phyloP scores from a whole-genome alignment of 1,140 invertebrate species.

The Heliconius hermathena region DNA sequence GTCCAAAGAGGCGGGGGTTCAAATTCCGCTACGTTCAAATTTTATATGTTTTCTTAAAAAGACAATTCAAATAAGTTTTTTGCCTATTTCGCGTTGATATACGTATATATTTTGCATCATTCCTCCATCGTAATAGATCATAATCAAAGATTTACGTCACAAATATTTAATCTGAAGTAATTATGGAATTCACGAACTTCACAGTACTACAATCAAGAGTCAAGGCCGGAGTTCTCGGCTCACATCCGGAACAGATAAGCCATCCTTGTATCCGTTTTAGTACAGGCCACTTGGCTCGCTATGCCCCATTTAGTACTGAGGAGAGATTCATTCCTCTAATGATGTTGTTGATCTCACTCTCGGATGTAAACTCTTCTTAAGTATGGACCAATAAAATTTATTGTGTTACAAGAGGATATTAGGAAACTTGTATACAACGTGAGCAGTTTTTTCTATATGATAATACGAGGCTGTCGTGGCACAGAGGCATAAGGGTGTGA shows the following conservation, averaged over 20 bases:
- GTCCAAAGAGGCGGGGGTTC: no score
- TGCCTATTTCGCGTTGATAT: no score
- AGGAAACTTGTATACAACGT: no score
- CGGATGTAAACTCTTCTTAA: conserved; percentile 24
- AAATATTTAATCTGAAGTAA: neutral
- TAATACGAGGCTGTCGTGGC: no score
- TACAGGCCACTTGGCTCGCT: conserved; percentile 38
- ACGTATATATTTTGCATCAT: no score
- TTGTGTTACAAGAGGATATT: neutral
- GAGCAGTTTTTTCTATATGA: neutral
- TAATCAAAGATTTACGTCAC: neutral
- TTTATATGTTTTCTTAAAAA: no score
- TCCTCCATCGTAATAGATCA: neutral
- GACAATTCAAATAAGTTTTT: no score
- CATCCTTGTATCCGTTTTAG: conserved; percentile 49
- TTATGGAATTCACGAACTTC: neutral
- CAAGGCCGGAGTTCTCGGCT: conserved; percentile 30
- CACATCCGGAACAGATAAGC: conserved; percentile 51
- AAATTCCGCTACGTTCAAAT: no score
- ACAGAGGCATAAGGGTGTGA: no score
- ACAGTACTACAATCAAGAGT: conserved; percentile 30
- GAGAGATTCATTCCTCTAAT: conserved; percentile 34
- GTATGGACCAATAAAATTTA: neutral
- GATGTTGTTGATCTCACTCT: conserved; percentile 33
- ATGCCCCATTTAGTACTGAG: conserved; percentile 39